These are phyloP conservation scores for Eupeodes luniger DNA, from an alignment of 2,888 invertebrate species.

Conservation along the genomic window DNA sequence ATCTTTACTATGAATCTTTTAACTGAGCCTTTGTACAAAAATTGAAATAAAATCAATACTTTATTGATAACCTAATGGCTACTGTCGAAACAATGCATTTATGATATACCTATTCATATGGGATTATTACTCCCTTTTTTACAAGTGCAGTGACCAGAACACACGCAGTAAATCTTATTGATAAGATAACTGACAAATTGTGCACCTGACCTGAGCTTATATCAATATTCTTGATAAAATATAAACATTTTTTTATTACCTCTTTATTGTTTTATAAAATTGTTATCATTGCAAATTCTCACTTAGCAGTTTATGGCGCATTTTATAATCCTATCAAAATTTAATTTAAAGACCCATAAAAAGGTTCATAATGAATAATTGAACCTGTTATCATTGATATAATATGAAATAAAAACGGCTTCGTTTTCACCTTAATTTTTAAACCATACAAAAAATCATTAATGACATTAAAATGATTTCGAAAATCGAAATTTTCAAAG, in stretches of 20 bases:
- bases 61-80: too few species aligned
- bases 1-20: too few species aligned
- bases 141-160: background rate
- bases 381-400: background rate
- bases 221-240: background rate
- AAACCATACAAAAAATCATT: background rate
- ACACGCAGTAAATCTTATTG: background rate
- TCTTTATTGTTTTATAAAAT: background rate
- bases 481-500: background rate
- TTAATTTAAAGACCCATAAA: background rate
- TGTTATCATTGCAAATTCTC: background rate
- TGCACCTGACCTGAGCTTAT: background rate
- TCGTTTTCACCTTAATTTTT: background rate
- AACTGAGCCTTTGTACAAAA: too few species aligned
- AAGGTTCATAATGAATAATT: background rate
- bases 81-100: too few species aligned
- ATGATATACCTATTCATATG: too few species aligned
- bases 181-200: constrained; percentile 5
- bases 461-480: background rate
- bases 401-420: background rate
- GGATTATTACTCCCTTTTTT: background rate
- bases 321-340: background rate
- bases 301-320: background rate
- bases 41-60: too few species aligned
- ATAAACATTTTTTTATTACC: background rate